These are phyloP conservation scores for Cyclargus thomasi DNA, from an alignment of 1,140 invertebrate species.

Conservation along the genomic window DNA sequence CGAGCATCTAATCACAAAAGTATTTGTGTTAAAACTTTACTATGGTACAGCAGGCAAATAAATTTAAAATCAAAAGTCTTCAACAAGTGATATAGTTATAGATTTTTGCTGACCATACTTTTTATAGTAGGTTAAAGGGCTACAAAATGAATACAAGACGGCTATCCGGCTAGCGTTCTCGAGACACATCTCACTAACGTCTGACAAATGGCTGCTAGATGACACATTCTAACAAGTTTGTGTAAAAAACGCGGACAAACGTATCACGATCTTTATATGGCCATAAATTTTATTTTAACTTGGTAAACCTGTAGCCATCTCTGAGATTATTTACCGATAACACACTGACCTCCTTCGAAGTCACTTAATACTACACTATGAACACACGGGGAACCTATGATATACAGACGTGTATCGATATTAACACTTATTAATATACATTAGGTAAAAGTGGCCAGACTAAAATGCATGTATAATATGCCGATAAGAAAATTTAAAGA, in stretches of 20 bases:
- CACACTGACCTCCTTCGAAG: conserved; percentile 8
- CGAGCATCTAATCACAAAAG: no score
- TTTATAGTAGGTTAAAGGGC: neutral
- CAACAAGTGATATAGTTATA: no score
- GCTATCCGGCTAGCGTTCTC: neutral
- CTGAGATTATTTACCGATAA: neutral
- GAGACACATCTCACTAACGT: neutral
- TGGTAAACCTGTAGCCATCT: neutral
- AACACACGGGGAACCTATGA: neutral
- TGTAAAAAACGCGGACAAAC: neutral
- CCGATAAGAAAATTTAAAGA: conserved; percentile 3
- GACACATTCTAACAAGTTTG: neutral
- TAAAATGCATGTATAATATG: neutral
- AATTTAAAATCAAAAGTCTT: no score
- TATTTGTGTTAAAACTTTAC: no score
- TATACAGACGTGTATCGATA: neutral
- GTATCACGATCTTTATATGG: neutral
- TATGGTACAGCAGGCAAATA: no score
- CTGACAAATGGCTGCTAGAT: conserved; percentile 2
- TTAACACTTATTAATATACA: conserved; percentile 6
- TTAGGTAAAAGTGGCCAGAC: neutral
- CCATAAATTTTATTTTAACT: neutral
- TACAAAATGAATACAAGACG: neutral
- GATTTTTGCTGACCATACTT: neutral
- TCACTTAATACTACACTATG: neutral